Evolutionary conservation across 2,797 vertebrate genomes (phyloP).

Genomic region (Accipiter fasciatus): DNA sequence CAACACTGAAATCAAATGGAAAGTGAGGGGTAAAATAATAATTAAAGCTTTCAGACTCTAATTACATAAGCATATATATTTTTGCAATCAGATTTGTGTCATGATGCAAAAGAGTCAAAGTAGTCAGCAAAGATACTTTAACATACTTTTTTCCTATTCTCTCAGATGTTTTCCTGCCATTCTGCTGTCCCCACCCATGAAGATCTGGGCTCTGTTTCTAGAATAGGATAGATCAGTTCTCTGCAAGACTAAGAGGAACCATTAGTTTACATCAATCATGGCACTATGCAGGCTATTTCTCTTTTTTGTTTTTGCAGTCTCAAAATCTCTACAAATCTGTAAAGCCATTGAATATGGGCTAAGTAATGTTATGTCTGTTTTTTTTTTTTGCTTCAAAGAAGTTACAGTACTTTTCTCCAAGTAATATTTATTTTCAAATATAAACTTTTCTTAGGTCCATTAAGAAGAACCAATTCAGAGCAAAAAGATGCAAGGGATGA

Average conservation of each 20-base stretch:
- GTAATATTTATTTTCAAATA: neutral
- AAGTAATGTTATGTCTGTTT: neutral
- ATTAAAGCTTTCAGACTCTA: neutral
- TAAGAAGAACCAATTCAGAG: neutral
- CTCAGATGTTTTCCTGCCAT: neutral
- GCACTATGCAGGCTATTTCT: neutral
- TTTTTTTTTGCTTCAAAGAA: neutral
- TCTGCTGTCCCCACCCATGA: neutral
- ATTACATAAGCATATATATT: neutral
- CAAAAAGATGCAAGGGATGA: neutral
- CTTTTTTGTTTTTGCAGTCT: neutral
- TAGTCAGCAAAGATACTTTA: neutral
- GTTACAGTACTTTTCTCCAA: neutral
- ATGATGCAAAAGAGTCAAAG: neutral
- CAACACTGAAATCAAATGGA: conserved; percentile 64
- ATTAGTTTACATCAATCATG: neutral
- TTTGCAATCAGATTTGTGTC: neutral
- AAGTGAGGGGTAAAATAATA: neutral
- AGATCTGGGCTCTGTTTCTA: neutral
- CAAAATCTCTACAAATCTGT: neutral
- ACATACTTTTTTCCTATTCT: neutral
- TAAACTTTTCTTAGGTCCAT: neutral
- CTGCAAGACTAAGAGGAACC: neutral
- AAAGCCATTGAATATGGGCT: neutral
- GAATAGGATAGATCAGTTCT: neutral